Evolutionary conservation across 2,113 vertebrate species (phyloP), one percentile per base, ranked within the genome.

Genomic region (Bucco capensis): DNA sequence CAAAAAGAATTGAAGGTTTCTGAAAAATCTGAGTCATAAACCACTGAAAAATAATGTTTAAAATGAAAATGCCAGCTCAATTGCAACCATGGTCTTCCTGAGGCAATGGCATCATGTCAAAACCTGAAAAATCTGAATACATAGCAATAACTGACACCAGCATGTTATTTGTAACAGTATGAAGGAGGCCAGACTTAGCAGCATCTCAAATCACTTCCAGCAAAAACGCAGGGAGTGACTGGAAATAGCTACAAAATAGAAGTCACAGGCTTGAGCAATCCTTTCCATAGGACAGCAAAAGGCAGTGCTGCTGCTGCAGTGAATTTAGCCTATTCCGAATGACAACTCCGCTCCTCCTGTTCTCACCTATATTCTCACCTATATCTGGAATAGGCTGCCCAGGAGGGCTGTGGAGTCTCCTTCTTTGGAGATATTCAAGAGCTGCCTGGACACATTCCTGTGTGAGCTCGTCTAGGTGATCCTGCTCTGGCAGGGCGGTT

Each of bases 1-100:
- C 25, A 88, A 21, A 78, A 49, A 35, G n/a, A 67, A 19, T n/a
- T 35, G 65, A 67, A 67, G n/a, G 65, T 49, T 67, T 67, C 82
- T 88, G 64, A 72, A 93, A n/a, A 88, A 92, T 60, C 58, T 92
- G 90, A 96, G 81, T 94, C 86, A 92, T 58, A 89, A 89, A 50
- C 53, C 60, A 54, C 90, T 66, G 40, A 84, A 83, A 95, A 95
- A 75, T 15, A 4, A 11, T 33, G 62, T 46, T 94, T 95, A 82
- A 96, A 95, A 79, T 14, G 90, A 91, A 94, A 88, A 88, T 1
- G 14, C 37, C 40, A 62, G 53, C 50, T 92, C 50, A 17, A 2
- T 23, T 42, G 18, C 69, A 71, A 46, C 28, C 65, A 24, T 15
- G 24, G 46, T 38, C 38, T 50, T 84, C 16, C 13, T 16, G 44